Conservation (phyloP, 2,113 vertebrate species). For the Sclerurus mexicanus region DNA sequence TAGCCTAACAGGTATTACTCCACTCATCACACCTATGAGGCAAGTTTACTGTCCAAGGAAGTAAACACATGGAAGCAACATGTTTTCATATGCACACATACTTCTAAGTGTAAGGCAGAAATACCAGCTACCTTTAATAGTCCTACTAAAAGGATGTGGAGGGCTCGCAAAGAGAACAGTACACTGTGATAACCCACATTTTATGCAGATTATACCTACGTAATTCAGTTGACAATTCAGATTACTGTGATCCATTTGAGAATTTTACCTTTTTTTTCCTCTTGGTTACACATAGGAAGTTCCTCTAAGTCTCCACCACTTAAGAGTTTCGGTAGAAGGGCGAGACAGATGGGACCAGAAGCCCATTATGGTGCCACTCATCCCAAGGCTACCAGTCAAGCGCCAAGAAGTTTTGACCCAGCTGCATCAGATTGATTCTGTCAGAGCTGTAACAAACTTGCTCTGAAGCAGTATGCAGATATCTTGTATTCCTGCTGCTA, state of each 20-base stretch:
- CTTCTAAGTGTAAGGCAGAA: background rate
- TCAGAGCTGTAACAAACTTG: background rate
- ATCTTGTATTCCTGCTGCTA: background rate
- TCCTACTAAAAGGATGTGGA: background rate
- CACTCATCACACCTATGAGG: background rate
- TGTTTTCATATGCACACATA: background rate
- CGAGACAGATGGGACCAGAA: background rate
- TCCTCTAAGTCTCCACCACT: background rate
- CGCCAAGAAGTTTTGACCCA: background rate
- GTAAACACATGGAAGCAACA: background rate
- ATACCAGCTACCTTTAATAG: background rate
- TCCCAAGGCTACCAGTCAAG: background rate
- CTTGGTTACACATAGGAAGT: background rate
- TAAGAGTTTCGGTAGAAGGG: accelerated
- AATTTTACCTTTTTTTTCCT: background rate
- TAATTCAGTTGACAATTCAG: background rate
- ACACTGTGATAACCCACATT: accelerated
- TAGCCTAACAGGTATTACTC: background rate
- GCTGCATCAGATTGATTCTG: background rate
- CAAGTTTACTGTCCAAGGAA: background rate
- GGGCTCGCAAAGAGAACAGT: background rate
- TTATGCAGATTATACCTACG: background rate
- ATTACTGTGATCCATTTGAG: background rate
- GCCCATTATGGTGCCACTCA: background rate
- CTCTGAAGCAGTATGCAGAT: background rate